phyloP scores from a whole-genome alignment of 2,797 vertebrate genomes.

The Agapornis canus region DNA sequence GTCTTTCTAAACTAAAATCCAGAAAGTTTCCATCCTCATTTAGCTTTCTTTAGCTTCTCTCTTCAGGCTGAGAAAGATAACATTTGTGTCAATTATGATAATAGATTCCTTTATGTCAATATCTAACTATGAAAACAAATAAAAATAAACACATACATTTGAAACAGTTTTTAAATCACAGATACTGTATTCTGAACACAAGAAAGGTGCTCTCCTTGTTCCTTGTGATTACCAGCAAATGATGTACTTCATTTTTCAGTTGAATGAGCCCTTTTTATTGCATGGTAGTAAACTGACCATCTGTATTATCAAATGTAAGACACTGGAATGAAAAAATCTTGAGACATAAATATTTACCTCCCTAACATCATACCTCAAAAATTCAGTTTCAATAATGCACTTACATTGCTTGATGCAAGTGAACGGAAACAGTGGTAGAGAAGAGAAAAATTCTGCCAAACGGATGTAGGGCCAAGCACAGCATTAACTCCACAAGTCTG shows the following conservation, averaged over 20 bases:
- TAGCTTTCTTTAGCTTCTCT: background rate
- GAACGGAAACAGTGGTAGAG: background rate
- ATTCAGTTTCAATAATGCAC: background rate
- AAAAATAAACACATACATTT: background rate
- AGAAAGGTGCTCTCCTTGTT: background rate
- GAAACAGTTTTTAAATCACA: background rate
- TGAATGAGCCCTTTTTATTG: background rate
- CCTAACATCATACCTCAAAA: background rate
- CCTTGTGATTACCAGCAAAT: background rate
- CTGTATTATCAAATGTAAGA: background rate
- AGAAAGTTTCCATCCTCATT: background rate
- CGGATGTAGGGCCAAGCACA: background rate
- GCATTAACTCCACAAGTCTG: background rate
- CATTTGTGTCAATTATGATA: background rate
- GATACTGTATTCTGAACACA: background rate
- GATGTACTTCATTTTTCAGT: background rate
- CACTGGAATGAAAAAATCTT: background rate
- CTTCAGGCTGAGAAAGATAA: background rate
- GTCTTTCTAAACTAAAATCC: background rate
- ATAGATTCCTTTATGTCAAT: background rate
- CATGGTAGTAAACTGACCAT: background rate
- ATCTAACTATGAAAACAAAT: background rate
- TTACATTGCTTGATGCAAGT: background rate
- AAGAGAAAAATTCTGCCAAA: background rate
- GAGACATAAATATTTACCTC: background rate